Evolutionary conservation across 2,888 invertebrate species (phyloP).

Genomic region (Eilema depressum): DNA sequence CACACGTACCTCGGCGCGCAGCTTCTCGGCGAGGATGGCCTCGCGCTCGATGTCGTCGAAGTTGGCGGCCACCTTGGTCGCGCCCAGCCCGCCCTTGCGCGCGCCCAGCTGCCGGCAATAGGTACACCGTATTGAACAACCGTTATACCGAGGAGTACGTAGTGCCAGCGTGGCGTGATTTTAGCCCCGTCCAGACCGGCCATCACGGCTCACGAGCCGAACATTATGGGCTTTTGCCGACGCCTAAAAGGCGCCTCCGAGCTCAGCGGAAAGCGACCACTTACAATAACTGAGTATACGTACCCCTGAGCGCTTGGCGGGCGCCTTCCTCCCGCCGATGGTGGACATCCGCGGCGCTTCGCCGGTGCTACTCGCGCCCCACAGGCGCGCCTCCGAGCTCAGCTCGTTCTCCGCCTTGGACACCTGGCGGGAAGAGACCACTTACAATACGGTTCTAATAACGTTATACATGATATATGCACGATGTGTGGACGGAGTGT

Average conservation of each 20-base stretch:
- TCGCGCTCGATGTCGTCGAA: constrained; percentile 98
- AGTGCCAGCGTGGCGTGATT: too few species aligned
- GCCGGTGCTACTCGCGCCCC: constrained; percentile 62
- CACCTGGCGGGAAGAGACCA: background rate
- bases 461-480: background rate
- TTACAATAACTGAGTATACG: constrained; percentile 15
- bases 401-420: constrained; percentile 53
- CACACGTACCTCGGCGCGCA: constrained; percentile 84
- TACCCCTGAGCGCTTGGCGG: constrained; percentile 63
- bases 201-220: too few species aligned
- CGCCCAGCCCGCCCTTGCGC: constrained; percentile 96
- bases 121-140: background rate
- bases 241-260: too few species aligned
- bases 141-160: too few species aligned
- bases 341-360: constrained; percentile 48
- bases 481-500: background rate
- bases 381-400: constrained; percentile 76
- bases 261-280: background rate
- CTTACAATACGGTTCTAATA: background rate
- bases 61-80: constrained; percentile 97
- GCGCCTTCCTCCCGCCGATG: constrained; percentile 50
- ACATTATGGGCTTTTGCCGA: too few species aligned
- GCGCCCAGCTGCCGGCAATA: constrained; percentile 90
- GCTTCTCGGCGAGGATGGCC: constrained; percentile 94
- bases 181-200: too few species aligned